Base-by-base conservation (phyloP, 2,888 invertebrate genomes). In the Erebia palarica region DNA sequence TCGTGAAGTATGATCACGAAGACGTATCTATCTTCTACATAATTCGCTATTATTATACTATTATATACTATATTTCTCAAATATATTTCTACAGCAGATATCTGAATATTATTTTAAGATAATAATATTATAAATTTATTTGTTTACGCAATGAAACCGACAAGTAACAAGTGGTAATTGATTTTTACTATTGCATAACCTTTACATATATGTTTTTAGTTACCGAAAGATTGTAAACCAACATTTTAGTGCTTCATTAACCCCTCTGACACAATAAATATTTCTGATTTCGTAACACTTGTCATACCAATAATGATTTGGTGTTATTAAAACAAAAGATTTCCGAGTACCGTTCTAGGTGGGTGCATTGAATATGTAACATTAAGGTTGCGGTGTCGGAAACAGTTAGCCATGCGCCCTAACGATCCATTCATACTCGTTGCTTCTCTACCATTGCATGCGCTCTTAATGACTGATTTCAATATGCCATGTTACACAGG, bases 381-480 rank as follows among this genome's bases (percentile, higher is more conserved):
- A 68, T 69, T 65, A 65, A 82, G 80, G 83, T 84, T 82, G 79
- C 77, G 69, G 78, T 76, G 71, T 78, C 84, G 82, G 84, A 84
- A 85, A 79, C 83, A 80, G 81, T 86, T 81, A 82, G 77, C 78
- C 79, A 77, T 81, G 81, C 79, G 82, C 82, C 83, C 82, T 88
- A 87, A 88, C 85, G 89, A 85, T 77, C 87, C 85, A 89, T 90
- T 89, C 87, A 89, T 83, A 88, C 89, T 89, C 87, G 88, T 83
- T 13, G 53, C 66, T 63, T 66, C 47, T 66, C 65, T 68, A 65
- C 68, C 68, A 57, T 27, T 73, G 68, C 67, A 58, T 18, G 53
- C 47, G 53, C 68, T 68, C 63, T 63, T 72, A 70, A 74, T 74
- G 72, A 65, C 71, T 67, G 61, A 69, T 69, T 65, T 47, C 61